Evolutionary conservation across 1,140 invertebrate genomes (phyloP).

Genomic region (Scaptomyza hsui): DNA sequence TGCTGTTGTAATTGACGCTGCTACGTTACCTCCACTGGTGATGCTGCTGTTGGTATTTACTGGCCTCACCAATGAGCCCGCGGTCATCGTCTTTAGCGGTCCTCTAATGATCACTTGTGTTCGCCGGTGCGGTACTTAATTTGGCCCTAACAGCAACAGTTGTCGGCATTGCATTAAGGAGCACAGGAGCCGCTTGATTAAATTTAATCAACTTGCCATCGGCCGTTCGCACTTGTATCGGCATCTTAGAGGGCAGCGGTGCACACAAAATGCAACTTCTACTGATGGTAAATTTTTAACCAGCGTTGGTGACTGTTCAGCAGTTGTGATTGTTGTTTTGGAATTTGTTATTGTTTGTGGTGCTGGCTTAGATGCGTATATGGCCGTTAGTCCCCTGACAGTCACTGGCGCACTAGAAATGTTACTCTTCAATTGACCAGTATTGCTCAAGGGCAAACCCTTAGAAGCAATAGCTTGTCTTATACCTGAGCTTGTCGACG

Average conservation of each 20-base stretch:
- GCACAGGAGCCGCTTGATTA: slow-evolving; percentile 48
- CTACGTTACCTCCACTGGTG: neutral
- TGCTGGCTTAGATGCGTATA: slow-evolving; percentile 9
- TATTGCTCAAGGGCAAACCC: slow-evolving; percentile 31
- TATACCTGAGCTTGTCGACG: slow-evolving; percentile 30
- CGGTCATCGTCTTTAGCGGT: slow-evolving; percentile 35
- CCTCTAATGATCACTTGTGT: slow-evolving; percentile 55
- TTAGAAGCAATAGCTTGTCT: slow-evolving; percentile 60
- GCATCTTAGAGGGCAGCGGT: slow-evolving; percentile 19
- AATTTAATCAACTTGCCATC: slow-evolving; percentile 71
- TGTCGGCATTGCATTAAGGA: slow-evolving; percentile 52
- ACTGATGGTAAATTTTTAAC: slow-evolving; percentile 10
- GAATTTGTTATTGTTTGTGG: slow-evolving; percentile 2
- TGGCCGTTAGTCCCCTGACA: slow-evolving; percentile 48
- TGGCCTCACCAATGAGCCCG: slow-evolving; percentile 11
- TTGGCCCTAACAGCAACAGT: neutral
- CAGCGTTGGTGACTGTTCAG: slow-evolving; percentile 4
- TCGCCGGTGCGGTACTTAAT: slow-evolving; percentile 5
- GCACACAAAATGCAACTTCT: slow-evolving; percentile 1
- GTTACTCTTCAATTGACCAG: slow-evolving; percentile 54
- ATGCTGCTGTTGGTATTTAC: neutral
- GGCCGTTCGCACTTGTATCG: slow-evolving; percentile 67
- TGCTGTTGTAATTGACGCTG: slow-evolving; percentile 11
- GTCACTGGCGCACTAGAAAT: slow-evolving; percentile 32
- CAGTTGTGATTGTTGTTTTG: neutral